Conservation (phyloP, 2,888 invertebrate genomes). For the Willowsia nigromaculata region DNA sequence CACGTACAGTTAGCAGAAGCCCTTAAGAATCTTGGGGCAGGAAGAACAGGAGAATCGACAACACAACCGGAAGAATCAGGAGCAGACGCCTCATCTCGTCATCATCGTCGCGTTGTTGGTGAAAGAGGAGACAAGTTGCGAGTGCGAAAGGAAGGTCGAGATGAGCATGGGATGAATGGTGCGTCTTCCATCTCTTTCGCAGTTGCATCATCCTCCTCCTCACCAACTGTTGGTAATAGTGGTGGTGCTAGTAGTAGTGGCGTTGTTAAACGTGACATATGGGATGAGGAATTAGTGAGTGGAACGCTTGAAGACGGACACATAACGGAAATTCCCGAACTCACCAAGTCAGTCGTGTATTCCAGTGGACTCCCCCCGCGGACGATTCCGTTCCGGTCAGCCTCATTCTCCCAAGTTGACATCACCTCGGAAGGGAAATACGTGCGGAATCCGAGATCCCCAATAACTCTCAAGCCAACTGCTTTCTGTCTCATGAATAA, state of each 20-base stretch:
- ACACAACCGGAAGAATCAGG: background rate
- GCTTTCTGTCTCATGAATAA: slow-evolving; percentile 77
- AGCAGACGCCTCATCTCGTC: background rate
- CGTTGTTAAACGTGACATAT: slow-evolving; percentile 52
- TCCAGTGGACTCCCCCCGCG: slow-evolving; percentile 79
- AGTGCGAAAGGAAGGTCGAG: slow-evolving; percentile 53
- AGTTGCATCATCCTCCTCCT: background rate
- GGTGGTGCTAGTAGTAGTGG: background rate
- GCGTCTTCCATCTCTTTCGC: background rate
- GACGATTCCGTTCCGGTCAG: slow-evolving; percentile 89
- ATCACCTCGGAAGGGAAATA: slow-evolving; percentile 85
- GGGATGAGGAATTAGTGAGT: slow-evolving; percentile 53
- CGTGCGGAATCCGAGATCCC: slow-evolving; percentile 76
- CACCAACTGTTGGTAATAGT: slow-evolving; percentile 12
- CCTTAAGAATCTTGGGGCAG: slow-evolving; percentile 33
- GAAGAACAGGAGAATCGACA: background rate
- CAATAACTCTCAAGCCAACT: slow-evolving; percentile 78
- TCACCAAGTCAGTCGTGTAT: slow-evolving; percentile 15
- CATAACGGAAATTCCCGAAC: slow-evolving; percentile 57
- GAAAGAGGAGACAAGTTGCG: slow-evolving; percentile 24
- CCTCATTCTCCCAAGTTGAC: slow-evolving; percentile 93
- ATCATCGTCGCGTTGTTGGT: background rate
- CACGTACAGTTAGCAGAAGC: slow-evolving; percentile 57
- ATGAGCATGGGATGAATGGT: slow-evolving; percentile 61
- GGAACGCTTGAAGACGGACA: slow-evolving; percentile 40